A percentile compares a stretch with the other conserved stretches of the same genome.
These are phyloP conservation scores for Saguinus imperator DNA, from an alignment of 2,113 vertebrate species.

Conservation along the genomic window DNA sequence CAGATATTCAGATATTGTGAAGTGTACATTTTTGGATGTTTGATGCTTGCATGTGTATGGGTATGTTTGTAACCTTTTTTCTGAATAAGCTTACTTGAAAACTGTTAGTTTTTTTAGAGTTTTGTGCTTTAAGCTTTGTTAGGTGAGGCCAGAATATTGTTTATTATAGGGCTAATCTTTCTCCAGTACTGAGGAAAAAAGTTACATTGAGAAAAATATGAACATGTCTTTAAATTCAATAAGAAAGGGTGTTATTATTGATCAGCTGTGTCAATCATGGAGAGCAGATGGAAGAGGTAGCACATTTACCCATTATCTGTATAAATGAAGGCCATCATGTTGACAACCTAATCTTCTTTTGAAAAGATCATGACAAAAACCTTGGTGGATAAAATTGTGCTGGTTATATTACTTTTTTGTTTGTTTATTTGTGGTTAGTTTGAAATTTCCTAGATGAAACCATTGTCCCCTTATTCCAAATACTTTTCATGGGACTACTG, in stretches of 20 bases:
- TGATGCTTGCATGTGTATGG: background rate
- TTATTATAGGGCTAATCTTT: background rate
- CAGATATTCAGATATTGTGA: background rate
- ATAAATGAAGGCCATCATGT: background rate
- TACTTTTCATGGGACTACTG: background rate
- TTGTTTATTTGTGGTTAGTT: background rate
- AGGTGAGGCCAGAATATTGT: background rate
- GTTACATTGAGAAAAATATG: background rate
- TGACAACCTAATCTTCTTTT: background rate
- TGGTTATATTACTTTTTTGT: background rate
- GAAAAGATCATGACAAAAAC: background rate
- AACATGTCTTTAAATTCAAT: background rate
- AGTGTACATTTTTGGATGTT: background rate
- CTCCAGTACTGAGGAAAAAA: background rate
- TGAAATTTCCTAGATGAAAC: background rate
- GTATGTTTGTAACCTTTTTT: background rate
- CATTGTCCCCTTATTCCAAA: background rate
- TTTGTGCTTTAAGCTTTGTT: background rate
- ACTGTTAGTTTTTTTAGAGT: background rate
- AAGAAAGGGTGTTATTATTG: background rate
- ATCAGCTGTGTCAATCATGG: background rate
- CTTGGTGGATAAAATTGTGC: background rate
- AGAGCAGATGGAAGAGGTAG: background rate
- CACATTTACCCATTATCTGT: background rate
- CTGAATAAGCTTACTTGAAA: background rate